These are phyloP conservation scores for Anguilla japonica DNA, from an alignment of 2,113 vertebrate genomes.

Conservation along the genomic window DNA sequence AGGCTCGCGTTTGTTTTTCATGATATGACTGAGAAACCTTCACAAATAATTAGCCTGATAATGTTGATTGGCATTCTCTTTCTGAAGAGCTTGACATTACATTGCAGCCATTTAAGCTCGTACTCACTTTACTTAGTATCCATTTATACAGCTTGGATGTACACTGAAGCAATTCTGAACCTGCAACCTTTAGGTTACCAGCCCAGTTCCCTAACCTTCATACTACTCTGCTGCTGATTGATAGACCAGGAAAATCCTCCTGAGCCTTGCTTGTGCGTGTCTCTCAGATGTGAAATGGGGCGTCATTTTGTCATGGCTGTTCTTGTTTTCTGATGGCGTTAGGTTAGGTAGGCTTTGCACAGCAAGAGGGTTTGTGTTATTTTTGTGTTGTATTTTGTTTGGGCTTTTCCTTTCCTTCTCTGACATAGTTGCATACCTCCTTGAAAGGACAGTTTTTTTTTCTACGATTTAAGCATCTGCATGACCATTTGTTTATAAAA, in stretches of 20 bases:
- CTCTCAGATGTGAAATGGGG: neutral
- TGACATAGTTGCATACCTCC: neutral
- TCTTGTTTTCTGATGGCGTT: neutral
- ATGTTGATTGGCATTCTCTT: neutral
- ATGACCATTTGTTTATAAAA: constrained; percentile 43
- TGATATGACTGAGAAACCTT: neutral
- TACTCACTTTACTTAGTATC: too few species aligned
- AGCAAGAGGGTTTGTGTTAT: neutral
- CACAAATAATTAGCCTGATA: neutral
- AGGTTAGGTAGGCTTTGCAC: too few species aligned
- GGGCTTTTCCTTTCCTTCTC: neutral
- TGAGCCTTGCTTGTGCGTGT: neutral
- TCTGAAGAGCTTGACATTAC: neutral
- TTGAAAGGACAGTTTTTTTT: constrained; percentile 42
- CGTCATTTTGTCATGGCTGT: neutral
- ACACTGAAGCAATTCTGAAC: too few species aligned
- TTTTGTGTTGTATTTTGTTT: neutral
- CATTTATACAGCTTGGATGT: too few species aligned
- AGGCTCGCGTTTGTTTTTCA: neutral
- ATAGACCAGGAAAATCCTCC: neutral
- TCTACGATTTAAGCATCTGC: constrained; percentile 41
- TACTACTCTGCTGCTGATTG: too few species aligned
- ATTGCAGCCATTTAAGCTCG: neutral
- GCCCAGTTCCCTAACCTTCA: too few species aligned
- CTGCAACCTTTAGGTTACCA: too few species aligned